Evolutionary conservation across 2,888 invertebrate species (phyloP), one percentile per base, ranked within the genome.

Genomic region (Himalopsyche tibetana): DNA sequence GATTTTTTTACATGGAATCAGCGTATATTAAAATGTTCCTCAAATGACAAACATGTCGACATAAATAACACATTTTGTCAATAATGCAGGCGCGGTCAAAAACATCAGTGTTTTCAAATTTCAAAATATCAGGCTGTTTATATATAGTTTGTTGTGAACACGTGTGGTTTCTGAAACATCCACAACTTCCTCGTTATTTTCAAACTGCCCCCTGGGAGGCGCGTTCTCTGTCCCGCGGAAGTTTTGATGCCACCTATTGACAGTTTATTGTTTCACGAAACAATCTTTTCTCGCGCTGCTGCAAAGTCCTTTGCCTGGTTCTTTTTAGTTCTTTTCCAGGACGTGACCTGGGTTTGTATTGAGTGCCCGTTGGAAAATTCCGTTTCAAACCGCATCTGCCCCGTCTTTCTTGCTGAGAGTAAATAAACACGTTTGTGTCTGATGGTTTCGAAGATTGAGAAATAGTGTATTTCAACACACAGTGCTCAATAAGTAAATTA

Each of bases 211-310:
- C 85, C 55, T 11, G 15, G 87, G 69, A 83, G 81, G 19, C n/a
- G 17, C 42, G 38, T 55, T 69, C 36, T 51, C 51, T 51, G 79
- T 83, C 79, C 74, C n/a, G 45, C 40, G 63, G 63, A 88, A 88
- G 85, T 88, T 88, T 88, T 88, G 88, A 88, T 88, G 88, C 83
- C 63, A 82, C 45, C 88, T 79, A 85, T 88, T 87, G 88, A 83
- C 88, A 83, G 88, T 88, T 88, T 88, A 88, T 88, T 88, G 88
- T 86, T 88, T 88, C 84, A 81, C 55, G 86, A 87, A 87, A 85
- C 88, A 88, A 88, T 88, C 87, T 88, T 83, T 87, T 56, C 84
- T 45, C 74, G 38, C 80, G 79, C 63, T 84, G 45, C 80, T 51
- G 12, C 4, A 12, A 11, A 55, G 84, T 55, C 63, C n/a, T 82